Base-by-base conservation (phyloP, 2,113 vertebrate species). In the Eulemur rufifrons region DNA sequence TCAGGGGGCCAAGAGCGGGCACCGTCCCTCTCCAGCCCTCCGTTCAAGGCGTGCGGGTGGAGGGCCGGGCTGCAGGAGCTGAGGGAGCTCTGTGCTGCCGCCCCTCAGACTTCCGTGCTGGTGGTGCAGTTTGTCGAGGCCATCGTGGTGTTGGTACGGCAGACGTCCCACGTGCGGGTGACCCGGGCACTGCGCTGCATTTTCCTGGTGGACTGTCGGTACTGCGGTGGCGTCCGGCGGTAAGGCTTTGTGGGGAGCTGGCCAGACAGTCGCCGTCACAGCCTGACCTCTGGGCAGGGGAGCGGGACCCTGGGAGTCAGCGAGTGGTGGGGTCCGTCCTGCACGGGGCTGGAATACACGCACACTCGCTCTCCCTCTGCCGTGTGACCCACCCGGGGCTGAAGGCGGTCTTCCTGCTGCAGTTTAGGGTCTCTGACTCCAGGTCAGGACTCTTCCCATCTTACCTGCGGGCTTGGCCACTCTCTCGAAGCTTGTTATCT, bases 181-280 rank as follows among this genome's bases (percentile, higher is more conserved):
- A 99, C 99, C 0, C 98, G 99, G 96, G 99, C 99, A 1, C 99
- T 99, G 92, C 99, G 99, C 89, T 99, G 99, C 50, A 99, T 99
- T 93, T 99, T 99, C 98, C 97, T 99, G 95, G 99, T 99, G 96
- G 99, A 99, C 98, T 99, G 99, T 93, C 99, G 99, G 96, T 99
- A 99, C 98, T 99, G 99, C 3, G 99, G 99, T 0, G 99, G 99
- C 0, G 99, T 99, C 95, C 99, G 99, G 92, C 99, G 99, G 99
- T 99, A 95, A 97, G 94, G 86, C 93, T 42, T 0, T 82, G 66
- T 15, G 8, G 11, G 11, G 39, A 20, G 63, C 25, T 21, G 42
- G 45, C 8, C 3, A 13, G 47, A 27, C 4, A 27, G 80, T 13
- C 0, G 3, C 63, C 61, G 2, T 3, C 12, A 37, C 37, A 37